Evolutionary conservation across 2,797 vertebrate species (phyloP), one percentile per base, ranked within the genome.

Genomic region (Bufotes viridis): DNA sequence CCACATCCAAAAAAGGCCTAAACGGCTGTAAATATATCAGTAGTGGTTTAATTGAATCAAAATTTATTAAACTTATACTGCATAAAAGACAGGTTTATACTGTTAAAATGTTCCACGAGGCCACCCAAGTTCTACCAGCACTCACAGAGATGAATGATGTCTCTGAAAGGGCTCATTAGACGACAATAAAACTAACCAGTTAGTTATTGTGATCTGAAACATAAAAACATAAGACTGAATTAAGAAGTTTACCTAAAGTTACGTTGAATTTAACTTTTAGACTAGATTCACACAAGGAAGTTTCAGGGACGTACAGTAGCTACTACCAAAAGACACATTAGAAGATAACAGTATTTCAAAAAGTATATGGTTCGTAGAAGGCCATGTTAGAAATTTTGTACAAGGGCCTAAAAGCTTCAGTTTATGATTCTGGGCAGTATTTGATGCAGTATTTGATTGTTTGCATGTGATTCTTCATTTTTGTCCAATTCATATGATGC

Each of bases 11-110:
- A 26, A 42, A 78, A 20, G 58, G 9, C 51, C 42, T 85, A 61
- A 49, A 78, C 78, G 84, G 58, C 34, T 85, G 60, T 78, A 85
- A 78, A 85, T 85, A 67, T 85, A 61, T 42, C 84, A 85, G 55
- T 85, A 61, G 72, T 29, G 72, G 74, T 85, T 76, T 85, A 51
- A 85, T 55, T 85, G 74, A 85, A 78, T 78, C 34, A 53, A n/a
- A 67, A 78, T 53, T 78, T 78, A 85, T 53, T 85, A 85, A 76
- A 78, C 24, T 78, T 34, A 85, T 85, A 78, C 34, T 67, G 49
- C 15, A 65, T 53, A 85, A 85, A 67, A 49, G 57, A 85, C 83
- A 85, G 84, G 78, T 61, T 85, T 78, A 24, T 55, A 67, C 78
- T 53, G 24, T 76, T 51, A 26, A 65, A 85, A 78, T 78, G 11